Conservation (phyloP, 1,140 invertebrate genomes). For the Atopsyche davidsoni region DNA sequence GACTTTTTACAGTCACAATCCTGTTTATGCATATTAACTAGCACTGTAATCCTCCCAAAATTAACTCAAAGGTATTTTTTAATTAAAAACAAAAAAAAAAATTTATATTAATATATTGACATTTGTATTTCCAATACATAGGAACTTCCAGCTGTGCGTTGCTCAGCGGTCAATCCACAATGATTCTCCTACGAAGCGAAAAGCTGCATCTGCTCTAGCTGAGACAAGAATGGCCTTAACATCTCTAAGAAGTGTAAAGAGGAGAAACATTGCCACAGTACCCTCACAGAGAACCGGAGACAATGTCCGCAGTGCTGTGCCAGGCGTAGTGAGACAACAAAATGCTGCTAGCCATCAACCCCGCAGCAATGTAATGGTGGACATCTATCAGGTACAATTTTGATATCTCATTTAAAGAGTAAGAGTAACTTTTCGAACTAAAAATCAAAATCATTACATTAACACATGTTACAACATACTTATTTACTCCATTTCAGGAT, state of each 20-base stretch:
- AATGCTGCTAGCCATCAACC: slow-evolving; percentile 7
- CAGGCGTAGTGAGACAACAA: slow-evolving; percentile 41
- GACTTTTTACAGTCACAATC: too few species aligned
- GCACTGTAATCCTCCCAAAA: too few species aligned
- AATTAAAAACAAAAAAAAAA: too few species aligned
- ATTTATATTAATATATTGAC: too few species aligned
- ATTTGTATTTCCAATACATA: too few species aligned
- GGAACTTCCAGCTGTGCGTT: slow-evolving; percentile 59
- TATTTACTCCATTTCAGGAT: slow-evolving; percentile 17
- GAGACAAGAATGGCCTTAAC: slow-evolving; percentile 67
- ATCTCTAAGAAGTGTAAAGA: slow-evolving; percentile 58
- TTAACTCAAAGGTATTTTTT: too few species aligned
- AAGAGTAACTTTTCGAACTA: slow-evolving; percentile 6
- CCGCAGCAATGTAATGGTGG: slow-evolving; percentile 43
- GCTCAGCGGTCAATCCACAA: slow-evolving; percentile 53
- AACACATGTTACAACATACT: too few species aligned
- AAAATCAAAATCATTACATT: background rate
- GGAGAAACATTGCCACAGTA: slow-evolving; percentile 45
- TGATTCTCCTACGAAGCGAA: slow-evolving; percentile 52
- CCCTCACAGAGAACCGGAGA: slow-evolving; percentile 45
- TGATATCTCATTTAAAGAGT: background rate
- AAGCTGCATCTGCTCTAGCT: slow-evolving; percentile 48
- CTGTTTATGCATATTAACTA: too few species aligned
- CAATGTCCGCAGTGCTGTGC: slow-evolving; percentile 35
- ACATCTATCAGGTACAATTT: slow-evolving; percentile 43